A percentile compares a stretch with the other conserved stretches of the same genome.
Evolutionary conservation across 2,888 invertebrate genomes (phyloP).

Genomic region (Rotaria magnacalcarata): DNA sequence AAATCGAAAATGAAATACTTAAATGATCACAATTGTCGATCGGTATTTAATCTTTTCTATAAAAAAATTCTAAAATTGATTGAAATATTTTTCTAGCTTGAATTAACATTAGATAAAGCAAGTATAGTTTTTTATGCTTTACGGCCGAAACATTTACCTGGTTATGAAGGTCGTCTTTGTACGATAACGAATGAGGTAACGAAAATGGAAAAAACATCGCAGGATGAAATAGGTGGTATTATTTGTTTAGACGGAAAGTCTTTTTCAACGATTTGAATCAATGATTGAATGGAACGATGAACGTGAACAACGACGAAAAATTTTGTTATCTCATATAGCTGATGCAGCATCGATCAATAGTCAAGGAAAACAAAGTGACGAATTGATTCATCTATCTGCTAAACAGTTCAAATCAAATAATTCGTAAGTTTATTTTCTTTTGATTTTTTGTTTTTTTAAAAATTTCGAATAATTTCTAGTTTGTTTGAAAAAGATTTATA

Average conservation of each 20-base stretch:
- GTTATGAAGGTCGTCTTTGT: constrained; percentile 1
- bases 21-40: not conserved
- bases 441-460: no score
- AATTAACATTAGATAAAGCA: constrained; percentile 23
- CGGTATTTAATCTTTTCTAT: not conserved
- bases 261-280: constrained; percentile 24
- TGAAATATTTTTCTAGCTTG: not conserved
- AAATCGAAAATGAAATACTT: constrained; percentile 47
- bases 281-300: constrained; percentile 17
- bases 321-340: not conserved
- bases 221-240: not conserved
- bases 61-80: no score
- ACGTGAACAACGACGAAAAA: not conserved
- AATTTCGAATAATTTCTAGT: not conserved
- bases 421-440: not conserved
- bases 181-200: constrained; percentile 2
- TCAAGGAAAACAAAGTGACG: constrained; percentile 7
- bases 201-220: no score
- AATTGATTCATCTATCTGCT: not conserved
- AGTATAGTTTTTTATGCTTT: constrained; percentile 13
- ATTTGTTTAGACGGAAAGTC: constrained; percentile 3
- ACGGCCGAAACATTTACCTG: not conserved
- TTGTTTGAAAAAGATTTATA: constrained; percentile 67
- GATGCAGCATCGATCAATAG: constrained; percentile 1
- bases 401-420: not conserved